phyloP scores from a whole-genome alignment of 2,888 invertebrate species.

The Lymantria monacha region DNA sequence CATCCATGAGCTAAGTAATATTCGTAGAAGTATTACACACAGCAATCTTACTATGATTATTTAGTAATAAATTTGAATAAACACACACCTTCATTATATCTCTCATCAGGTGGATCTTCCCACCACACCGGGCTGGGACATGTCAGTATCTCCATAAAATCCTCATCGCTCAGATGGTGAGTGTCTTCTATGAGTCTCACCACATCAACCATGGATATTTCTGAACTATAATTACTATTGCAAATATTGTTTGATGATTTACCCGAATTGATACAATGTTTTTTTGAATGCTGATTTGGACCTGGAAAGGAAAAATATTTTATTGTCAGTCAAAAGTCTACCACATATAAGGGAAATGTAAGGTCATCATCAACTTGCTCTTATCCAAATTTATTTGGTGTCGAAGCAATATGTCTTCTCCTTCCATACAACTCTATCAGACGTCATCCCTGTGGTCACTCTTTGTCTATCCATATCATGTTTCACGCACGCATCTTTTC shows the following conservation, averaged over 20 bases:
- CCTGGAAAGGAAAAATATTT: slow-evolving; percentile 1
- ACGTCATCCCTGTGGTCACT: no score
- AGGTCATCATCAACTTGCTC: no score
- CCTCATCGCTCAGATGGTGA: slow-evolving; percentile 57
- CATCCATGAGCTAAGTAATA: no score
- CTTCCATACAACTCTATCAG: no score
- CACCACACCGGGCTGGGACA: slow-evolving; percentile 77
- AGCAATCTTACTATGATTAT: no score
- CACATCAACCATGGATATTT: slow-evolving; percentile 47
- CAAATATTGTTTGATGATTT: not conserved
- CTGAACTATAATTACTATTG: slow-evolving; percentile 9
- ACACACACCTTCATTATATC: slow-evolving; percentile 48
- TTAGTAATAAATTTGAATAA: no score
- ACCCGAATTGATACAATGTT: not conserved
- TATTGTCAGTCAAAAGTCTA: not conserved
- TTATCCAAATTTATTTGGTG: no score
- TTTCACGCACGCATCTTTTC: no score
- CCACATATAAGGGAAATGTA: no score
- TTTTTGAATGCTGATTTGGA: not conserved
- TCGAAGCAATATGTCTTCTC: no score
- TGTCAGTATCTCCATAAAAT: slow-evolving; percentile 66
- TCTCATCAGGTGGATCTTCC: slow-evolving; percentile 55
- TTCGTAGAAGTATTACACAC: no score
- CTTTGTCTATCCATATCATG: no score
- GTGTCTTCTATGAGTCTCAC: slow-evolving; percentile 50